Percentiles rank a stretch among this genome's conserved stretches.
Conservation (phyloP, 2,113 vertebrate species). For the Desmodus rotundus region DNA sequence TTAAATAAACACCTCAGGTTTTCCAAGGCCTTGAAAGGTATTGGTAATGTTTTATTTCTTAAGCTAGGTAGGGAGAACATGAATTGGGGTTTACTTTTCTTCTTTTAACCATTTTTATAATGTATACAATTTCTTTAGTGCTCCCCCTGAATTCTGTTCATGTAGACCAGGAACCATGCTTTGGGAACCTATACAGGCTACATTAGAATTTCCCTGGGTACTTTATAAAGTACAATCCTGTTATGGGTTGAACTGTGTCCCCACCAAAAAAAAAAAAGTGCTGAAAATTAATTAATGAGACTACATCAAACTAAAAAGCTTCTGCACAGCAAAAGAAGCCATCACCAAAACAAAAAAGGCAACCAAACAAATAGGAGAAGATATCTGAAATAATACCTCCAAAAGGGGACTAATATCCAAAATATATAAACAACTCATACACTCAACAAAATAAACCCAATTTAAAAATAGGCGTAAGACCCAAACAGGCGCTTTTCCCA, state of each 20-base stretch:
- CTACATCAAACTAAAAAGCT: background rate
- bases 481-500: background rate
- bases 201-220: background rate
- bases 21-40: background rate
- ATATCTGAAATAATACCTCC: background rate
- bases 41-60: background rate
- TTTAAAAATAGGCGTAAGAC: background rate
- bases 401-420: background rate
- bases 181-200: background rate
- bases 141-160: background rate
- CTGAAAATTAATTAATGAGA: background rate
- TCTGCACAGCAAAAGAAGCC: background rate
- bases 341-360: background rate
- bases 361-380: background rate
- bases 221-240: background rate
- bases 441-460: background rate
- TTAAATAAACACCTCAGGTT: background rate
- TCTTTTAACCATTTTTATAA: background rate
- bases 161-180: background rate
- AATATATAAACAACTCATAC: background rate
- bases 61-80: background rate
- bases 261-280: background rate
- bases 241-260: background rate
- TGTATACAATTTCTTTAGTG: background rate
- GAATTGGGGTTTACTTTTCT: background rate